Evolutionary conservation across 1,140 invertebrate genomes (phyloP), one percentile per base, ranked within the genome.

Genomic region (Pseudoatta argentina): DNA sequence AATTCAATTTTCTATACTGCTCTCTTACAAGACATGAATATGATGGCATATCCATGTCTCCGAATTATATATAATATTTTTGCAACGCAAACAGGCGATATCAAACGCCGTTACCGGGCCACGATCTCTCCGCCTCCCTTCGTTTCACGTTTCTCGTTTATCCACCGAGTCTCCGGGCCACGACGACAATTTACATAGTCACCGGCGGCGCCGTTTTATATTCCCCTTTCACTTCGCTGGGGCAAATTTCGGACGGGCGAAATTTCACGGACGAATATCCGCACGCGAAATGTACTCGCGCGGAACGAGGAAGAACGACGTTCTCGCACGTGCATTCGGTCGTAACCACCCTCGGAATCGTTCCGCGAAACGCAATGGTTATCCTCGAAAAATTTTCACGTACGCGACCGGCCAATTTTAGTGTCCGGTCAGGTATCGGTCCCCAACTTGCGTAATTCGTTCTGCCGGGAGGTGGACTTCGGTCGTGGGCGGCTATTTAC

Each of bases 401-500:
- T 85, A 27, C 85, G 78, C 83, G 75, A 72, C 82, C 77, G 72
- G 82, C 87, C 71, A 81, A 85, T 61, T 75, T 83, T 59, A 59
- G 21, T n/a, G 69, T 66, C 87, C 92, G 91, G 53, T 73, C 88
- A 79, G 77, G 48, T 86, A 91, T 89, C 91, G 91, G 92, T 92
- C 91, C 87, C 87, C 89, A 91, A 92, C 92, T 87, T 91, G 91
- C 76, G 85, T 86, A 93, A 92, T 91, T 91, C 92, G 92, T 92
- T 64, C 91, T 71, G 76, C 69, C 69, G 59, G 64, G 12, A 79
- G 89, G 77, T 75, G 83, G 86, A 73, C 86, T 67, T 75, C 57
- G 73, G 53, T 78, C 64, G 78, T 76, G 90, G 88, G 51, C 89
- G 88, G 89, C 88, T 94, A 94, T 95, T 95, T 95, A 93, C 94